These are phyloP conservation scores for Amphipoea oculea DNA, from an alignment of 2,888 invertebrate species.

Conservation along the genomic window DNA sequence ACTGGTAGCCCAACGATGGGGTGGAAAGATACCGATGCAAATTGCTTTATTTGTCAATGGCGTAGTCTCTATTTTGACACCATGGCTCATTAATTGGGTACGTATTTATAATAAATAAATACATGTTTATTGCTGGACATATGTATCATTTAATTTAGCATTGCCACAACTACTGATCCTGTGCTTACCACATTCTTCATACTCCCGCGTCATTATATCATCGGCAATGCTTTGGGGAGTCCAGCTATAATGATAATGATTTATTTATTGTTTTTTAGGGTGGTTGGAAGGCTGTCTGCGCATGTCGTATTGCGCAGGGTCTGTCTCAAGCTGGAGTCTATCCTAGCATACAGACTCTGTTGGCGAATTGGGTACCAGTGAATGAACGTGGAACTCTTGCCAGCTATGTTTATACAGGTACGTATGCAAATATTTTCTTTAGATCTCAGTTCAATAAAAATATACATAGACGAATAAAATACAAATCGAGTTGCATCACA, in stretches of 20 bases:
- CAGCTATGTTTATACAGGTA: conserved; percentile 87
- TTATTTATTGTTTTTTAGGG: conserved; percentile 79
- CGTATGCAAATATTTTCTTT: background rate
- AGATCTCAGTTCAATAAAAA: no score
- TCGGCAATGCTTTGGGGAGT: background rate
- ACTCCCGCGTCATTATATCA: background rate
- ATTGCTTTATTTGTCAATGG: conserved; percentile 80
- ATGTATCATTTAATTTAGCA: no score
- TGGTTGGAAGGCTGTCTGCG: conserved; percentile 91
- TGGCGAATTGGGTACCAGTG: conserved; percentile 93
- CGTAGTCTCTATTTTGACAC: conserved; percentile 73
- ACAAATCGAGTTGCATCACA: background rate
- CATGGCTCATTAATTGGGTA: conserved; percentile 78
- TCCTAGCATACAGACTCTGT: conserved; percentile 92
- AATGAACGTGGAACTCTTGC: conserved; percentile 91
- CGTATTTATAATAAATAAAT: background rate
- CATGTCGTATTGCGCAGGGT: conserved; percentile 93
- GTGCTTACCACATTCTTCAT: background rate
- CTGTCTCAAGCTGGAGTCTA: conserved; percentile 93
- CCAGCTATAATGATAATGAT: background rate
- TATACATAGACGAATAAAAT: no score
- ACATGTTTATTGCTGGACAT: background rate
- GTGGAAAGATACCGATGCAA: conserved; percentile 90
- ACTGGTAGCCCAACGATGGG: conserved; percentile 90
- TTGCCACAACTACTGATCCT: background rate